Evolutionary conservation across 53 echinoderm and acorn worm species (phyloP).

Genomic region (Crossaster papposus): DNA sequence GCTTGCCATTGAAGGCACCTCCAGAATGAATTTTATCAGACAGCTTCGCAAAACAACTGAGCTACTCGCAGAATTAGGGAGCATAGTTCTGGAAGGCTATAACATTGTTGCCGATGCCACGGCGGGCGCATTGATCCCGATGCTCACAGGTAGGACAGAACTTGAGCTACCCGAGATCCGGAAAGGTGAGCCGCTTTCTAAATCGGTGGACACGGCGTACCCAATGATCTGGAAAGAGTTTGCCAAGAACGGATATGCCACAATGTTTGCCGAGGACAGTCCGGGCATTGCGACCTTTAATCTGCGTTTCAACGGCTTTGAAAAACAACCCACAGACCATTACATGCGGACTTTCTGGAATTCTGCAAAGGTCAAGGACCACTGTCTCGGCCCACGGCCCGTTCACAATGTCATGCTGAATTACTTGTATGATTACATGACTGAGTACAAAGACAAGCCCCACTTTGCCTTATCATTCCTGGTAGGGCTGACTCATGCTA

Average conservation of each 20-base stretch:
- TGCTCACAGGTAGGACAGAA: constrained; percentile 62
- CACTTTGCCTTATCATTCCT: constrained; percentile 65
- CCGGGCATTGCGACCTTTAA: constrained; percentile 62
- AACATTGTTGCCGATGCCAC: constrained; percentile 73
- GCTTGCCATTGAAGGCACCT: constrained; percentile 65
- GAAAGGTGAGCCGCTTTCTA: neutral
- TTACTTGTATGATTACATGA: constrained; percentile 63
- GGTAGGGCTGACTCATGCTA: constrained; percentile 61
- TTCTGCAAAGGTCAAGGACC: neutral
- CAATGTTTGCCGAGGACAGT: constrained; percentile 66
- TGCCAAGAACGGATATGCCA: constrained; percentile 60
- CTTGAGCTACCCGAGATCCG: constrained; percentile 62
- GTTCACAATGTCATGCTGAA: constrained; percentile 68
- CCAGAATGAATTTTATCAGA: constrained; percentile 64
- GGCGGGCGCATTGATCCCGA: constrained; percentile 59
- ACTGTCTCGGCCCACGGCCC: constrained; percentile 61
- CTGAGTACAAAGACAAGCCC: constrained; percentile 41
- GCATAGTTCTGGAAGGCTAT: constrained; percentile 56
- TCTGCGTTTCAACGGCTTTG: constrained; percentile 61
- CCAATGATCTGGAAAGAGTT: constrained; percentile 66
- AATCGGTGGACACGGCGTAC: constrained; percentile 53
- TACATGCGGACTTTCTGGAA: constrained; percentile 67
- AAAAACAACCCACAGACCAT: constrained; percentile 68
- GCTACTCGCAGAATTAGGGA: constrained; percentile 24
- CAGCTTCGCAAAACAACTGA: constrained; percentile 57